These are phyloP conservation scores for Leptinotarsa tumamoca DNA, from an alignment of 2,888 invertebrate species.

Conservation along the genomic window DNA sequence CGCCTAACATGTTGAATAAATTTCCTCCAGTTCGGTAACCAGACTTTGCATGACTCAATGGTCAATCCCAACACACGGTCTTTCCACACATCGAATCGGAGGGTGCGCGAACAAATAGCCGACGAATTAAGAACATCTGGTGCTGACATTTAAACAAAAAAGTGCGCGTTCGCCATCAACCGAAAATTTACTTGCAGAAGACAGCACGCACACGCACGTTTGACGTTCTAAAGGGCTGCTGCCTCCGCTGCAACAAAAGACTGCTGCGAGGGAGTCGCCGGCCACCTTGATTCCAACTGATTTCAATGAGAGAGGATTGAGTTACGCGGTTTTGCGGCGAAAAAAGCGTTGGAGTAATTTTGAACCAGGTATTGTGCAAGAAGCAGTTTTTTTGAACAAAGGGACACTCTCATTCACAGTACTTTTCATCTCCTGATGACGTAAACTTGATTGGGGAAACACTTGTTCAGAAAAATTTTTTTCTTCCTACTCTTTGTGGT, in stretches of 20 bases:
- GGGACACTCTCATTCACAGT: too few species aligned
- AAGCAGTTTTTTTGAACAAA: too few species aligned
- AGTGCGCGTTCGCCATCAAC: slow-evolving; percentile 59
- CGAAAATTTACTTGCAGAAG: slow-evolving; percentile 60
- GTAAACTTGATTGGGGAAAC: too few species aligned
- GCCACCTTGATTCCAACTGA: slow-evolving; percentile 31
- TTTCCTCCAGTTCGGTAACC: background rate
- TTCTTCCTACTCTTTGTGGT: too few species aligned
- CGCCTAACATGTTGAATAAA: background rate
- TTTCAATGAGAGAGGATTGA: slow-evolving; percentile 31
- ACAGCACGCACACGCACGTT: slow-evolving; percentile 57
- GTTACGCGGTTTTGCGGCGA: slow-evolving; percentile 22
- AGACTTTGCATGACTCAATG: background rate
- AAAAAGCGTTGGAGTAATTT: too few species aligned
- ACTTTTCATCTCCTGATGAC: too few species aligned
- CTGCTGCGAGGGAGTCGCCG: slow-evolving; percentile 41
- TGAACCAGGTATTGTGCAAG: too few species aligned
- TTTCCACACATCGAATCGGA: slow-evolving; percentile 32
- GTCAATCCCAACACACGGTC: slow-evolving; percentile 24
- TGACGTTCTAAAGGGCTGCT: slow-evolving; percentile 42
- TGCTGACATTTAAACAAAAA: slow-evolving; percentile 69
- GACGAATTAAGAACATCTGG: slow-evolving; percentile 67
- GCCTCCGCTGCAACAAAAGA: slow-evolving; percentile 41
- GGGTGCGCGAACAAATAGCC: slow-evolving; percentile 62
- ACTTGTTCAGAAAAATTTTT: too few species aligned